These are phyloP conservation scores for Mormyrus iriodes DNA, from an alignment of 2,113 vertebrate species.

Conservation along the genomic window DNA sequence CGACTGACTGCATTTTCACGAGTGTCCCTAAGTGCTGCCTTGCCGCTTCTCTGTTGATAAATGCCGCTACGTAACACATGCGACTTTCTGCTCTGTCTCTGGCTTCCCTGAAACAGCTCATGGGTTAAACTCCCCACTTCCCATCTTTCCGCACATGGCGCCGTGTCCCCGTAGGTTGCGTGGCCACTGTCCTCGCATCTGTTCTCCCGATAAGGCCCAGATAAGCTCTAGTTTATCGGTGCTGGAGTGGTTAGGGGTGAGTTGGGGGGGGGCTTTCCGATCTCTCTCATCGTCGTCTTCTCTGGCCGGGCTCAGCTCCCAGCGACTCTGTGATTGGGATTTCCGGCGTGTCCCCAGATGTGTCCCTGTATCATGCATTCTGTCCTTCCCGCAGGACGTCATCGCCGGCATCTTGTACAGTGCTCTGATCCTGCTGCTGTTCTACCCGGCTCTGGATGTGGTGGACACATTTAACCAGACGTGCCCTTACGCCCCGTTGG, in stretches of 20 bases:
- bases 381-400: conserved; percentile 70
- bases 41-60: not conserved
- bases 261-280: not conserved
- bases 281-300: not conserved
- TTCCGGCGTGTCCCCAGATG: not conserved
- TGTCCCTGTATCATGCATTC: not conserved
- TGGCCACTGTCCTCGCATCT: not conserved
- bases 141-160: not conserved
- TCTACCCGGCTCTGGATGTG: conserved; percentile 75
- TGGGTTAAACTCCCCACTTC: not conserved
- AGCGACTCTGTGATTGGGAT: not conserved
- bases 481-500: conserved; percentile 70
- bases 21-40: too few relatives aligned
- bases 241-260: not conserved
- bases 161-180: not conserved
- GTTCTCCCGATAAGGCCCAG: not conserved
- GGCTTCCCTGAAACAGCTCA: not conserved
- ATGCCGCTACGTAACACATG: not conserved
- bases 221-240: not conserved
- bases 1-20: too few relatives aligned
- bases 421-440: conserved; percentile 74
- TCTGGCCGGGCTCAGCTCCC: not conserved
- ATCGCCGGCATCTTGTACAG: conserved; percentile 83
- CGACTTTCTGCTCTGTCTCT: not conserved
- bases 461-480: conserved; percentile 84